Conservation (phyloP, 2,888 invertebrate species). For the Subacronicta megacephala region DNA sequence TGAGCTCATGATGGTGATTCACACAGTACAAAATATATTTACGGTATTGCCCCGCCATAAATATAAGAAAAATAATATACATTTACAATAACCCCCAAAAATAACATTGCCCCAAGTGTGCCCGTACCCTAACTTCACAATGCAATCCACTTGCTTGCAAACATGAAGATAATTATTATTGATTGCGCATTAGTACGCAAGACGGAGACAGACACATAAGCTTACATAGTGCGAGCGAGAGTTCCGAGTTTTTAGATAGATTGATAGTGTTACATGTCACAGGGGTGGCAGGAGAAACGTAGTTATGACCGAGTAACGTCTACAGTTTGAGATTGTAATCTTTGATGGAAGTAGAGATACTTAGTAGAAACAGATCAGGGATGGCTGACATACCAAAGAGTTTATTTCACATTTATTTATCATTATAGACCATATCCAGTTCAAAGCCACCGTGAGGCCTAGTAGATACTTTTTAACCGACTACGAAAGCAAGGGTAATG, state of each 20-base stretch:
- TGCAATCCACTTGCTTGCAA: conserved; percentile 84
- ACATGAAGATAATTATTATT: conserved; percentile 87
- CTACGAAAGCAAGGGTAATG: too few species aligned
- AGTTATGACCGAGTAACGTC: neutral
- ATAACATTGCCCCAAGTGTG: conserved; percentile 12
- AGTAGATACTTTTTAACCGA: too few species aligned
- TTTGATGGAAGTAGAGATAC: too few species aligned
- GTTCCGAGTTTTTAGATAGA: conserved; percentile 47
- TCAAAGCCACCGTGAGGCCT: too few species aligned
- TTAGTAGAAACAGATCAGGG: too few species aligned
- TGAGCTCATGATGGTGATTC: too few species aligned
- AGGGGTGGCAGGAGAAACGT: conserved; percentile 45
- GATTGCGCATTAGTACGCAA: conserved; percentile 83
- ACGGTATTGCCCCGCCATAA: too few species aligned
- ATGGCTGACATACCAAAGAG: too few species aligned
- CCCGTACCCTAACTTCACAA: conserved; percentile 63
- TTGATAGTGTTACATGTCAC: conserved; percentile 75
- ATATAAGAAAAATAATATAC: too few species aligned
- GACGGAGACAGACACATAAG: conserved; percentile 54
- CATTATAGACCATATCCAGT: too few species aligned
- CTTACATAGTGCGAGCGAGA: conserved; percentile 46
- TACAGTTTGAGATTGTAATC: neutral
- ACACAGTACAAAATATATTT: too few species aligned
- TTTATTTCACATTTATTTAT: too few species aligned
- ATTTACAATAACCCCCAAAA: conserved; percentile 4